Evolutionary conservation across 35 echinoderm and acorn worm species (phyloP), one percentile per base, ranked within the genome.

Genomic region (Ophiothrix spiculata): DNA sequence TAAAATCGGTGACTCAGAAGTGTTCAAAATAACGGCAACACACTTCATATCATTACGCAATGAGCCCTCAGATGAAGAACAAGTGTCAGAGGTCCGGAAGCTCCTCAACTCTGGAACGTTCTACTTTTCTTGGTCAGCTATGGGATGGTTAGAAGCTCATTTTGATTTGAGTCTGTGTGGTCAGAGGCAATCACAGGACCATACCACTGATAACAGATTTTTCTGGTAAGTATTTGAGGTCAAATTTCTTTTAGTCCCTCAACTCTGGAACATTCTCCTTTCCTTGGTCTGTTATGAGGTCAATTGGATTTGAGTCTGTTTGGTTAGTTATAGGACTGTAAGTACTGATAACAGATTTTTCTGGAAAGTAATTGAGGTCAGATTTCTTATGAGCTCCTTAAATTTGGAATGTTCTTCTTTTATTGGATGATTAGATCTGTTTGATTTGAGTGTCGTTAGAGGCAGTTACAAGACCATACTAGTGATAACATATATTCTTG

Each of bases 241-340:
- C 77, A 12, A 91, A 98, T 45, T 79, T 98, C 29, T 69, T 88
- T 28, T 94, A 98, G 80, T 86, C 94, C 12, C 88, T 98, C 37
- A 98, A 90, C 78, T 98, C 95, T 13, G 95, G 95, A 0, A 98
- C 95, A 19, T 98, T 98, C 77, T 98, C 93, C 79, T 98, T 98
- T 60, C 81, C 92, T 10, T 98, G 92, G 91, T 98, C 95, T 1
- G 19, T 75, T 33, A 54, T 21, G 8, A 3, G 33, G 33, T 1
- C 75, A 75, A 69, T 94, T 98, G 74, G 95, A 98, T 64, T 81
- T 98, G 31, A 98, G 90, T 75, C 40, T 98, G 69, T 98, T 91
- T 86, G 95, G 91, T 1, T 91, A 98, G 56, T 79, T 91, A 64
- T 91, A 98, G 56, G 85, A 93, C 40, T 89, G 94, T 77, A n/a